Evolutionary conservation across 2,797 vertebrate genomes (phyloP).

Genomic region (Yasuhikotakia modesta): DNA sequence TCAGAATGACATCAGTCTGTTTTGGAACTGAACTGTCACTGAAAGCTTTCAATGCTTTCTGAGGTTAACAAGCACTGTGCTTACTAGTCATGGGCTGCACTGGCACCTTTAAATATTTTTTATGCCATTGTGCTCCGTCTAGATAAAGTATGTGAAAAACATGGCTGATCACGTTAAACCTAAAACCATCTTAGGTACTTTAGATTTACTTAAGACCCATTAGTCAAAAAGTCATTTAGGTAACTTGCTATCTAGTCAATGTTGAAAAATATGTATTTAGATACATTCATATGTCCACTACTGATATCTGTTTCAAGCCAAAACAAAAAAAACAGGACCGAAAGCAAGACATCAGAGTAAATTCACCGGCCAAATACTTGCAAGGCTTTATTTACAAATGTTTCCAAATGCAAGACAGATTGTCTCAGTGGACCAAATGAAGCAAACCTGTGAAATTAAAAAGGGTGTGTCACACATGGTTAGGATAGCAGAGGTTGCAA

Average conservation of each 20-base stretch:
- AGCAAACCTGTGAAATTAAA: neutral
- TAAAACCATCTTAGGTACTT: no score
- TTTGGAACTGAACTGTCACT: neutral
- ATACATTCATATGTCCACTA: no score
- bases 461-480: neutral
- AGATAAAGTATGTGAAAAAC: no score
- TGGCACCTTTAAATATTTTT: no score
- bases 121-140: no score
- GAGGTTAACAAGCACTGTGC: slow-evolving; percentile 12
- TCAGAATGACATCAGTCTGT: slow-evolving; percentile 23
- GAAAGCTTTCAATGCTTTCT: neutral
- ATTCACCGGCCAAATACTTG: neutral
- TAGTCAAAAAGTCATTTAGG: no score
- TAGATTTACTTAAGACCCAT: no score
- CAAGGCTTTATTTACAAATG: slow-evolving; percentile 3
- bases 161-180: no score
- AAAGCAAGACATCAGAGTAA: neutral
- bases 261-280: no score
- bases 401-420: neutral
- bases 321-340: slow-evolving; percentile 1
- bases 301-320: slow-evolving; percentile 13
- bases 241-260: no score
- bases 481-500: neutral
- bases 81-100: slow-evolving; percentile 13
- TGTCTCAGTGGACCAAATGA: neutral